These are phyloP conservation scores for Piaya cayana DNA, from an alignment of 2,113 vertebrate genomes.

Conservation along the genomic window DNA sequence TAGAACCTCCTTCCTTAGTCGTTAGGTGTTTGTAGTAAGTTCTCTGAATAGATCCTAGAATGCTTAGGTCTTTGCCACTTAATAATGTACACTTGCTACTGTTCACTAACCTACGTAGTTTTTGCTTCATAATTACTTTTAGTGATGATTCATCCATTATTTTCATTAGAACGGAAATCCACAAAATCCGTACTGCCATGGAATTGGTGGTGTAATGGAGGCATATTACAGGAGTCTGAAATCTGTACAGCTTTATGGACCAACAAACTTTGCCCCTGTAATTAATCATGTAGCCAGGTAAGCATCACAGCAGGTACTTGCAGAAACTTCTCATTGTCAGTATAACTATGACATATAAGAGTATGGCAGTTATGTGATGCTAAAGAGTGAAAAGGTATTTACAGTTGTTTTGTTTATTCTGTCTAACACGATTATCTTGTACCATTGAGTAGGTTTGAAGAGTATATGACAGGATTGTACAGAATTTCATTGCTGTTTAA, in stretches of 20 bases:
- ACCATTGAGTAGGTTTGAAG: background rate
- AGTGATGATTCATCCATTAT: background rate
- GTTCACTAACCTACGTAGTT: background rate
- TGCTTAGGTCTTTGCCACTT: background rate
- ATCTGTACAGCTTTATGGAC: slow-evolving; percentile 92
- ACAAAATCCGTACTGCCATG: slow-evolving; percentile 93
- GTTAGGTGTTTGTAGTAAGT: background rate
- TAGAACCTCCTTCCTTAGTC: background rate
- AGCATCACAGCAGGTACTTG: background rate
- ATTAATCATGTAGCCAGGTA: slow-evolving; percentile 98
- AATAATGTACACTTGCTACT: background rate
- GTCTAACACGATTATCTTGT: background rate
- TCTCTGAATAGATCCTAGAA: background rate
- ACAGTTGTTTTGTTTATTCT: background rate
- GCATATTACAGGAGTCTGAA: slow-evolving; percentile 95
- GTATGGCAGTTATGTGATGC: background rate
- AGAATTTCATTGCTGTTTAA: background rate
- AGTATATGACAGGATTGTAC: background rate
- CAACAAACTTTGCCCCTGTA: slow-evolving; percentile 97
- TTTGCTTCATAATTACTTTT: background rate
- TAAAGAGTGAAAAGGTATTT: background rate
- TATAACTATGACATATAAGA: background rate
- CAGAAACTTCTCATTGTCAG: background rate
- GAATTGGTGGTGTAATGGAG: slow-evolving; percentile 95
- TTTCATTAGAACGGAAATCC: slow-evolving; percentile 90